Percentiles rank a stretch among this genome's conserved stretches.
phyloP scores from a whole-genome alignment of 2,797 vertebrate species.

The Hozukius guyotensis region DNA sequence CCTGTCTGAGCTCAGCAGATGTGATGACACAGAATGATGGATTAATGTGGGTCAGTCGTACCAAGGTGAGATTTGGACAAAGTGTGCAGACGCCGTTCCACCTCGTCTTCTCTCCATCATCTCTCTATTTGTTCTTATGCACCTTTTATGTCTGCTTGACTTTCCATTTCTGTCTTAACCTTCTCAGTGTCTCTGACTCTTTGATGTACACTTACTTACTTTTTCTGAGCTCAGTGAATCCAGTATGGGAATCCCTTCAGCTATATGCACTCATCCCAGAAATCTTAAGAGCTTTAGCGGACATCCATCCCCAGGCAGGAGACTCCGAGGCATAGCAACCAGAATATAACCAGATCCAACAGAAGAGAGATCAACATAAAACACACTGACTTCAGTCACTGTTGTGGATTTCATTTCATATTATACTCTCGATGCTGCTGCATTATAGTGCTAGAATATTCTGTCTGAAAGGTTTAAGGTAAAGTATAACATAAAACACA shows the following conservation, averaged over 20 bases:
- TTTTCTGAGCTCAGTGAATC: slow-evolving; percentile 6
- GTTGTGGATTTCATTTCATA: no score
- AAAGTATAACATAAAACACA: background rate
- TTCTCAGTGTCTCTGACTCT: background rate
- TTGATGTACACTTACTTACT: background rate
- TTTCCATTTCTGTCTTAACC: slow-evolving; percentile 5
- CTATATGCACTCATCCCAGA: slow-evolving; percentile 12
- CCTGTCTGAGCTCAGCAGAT: slow-evolving; percentile 2
- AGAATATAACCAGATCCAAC: slow-evolving; percentile 6
- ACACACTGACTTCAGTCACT: background rate
- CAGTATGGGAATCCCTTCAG: slow-evolving; percentile 20
- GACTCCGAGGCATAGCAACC: slow-evolving; percentile 7
- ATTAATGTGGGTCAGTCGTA: slow-evolving; percentile 36
- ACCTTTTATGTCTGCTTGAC: background rate
- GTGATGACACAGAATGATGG: slow-evolving; percentile 29
- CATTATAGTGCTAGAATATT: background rate
- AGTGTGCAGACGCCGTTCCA: background rate
- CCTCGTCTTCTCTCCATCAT: slow-evolving; percentile 7
- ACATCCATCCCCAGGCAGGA: slow-evolving; percentile 23
- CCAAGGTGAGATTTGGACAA: slow-evolving; percentile 31
- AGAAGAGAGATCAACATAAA: background rate
- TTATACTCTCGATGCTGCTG: background rate
- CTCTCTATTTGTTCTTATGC: background rate
- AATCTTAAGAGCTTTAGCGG: slow-evolving; percentile 37
- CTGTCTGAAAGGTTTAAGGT: background rate